Evolutionary conservation across 2,888 invertebrate species (phyloP).

Genomic region (Hydriomena furcata): DNA sequence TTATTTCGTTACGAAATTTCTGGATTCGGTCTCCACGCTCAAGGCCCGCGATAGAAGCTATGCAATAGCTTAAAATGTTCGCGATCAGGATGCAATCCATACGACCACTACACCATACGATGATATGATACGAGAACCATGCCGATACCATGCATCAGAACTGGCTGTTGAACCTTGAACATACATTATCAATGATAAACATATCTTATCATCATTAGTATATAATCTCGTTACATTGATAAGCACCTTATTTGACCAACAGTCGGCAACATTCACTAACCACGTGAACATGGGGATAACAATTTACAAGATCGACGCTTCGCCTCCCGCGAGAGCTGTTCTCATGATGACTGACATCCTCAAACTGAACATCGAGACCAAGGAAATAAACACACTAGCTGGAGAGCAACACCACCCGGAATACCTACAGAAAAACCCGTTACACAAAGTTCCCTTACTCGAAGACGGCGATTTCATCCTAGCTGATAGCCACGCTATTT

Average conservation of each 20-base stretch:
- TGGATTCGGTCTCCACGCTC: too few species aligned
- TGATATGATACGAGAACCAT: too few species aligned
- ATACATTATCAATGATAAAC: too few species aligned
- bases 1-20: too few species aligned
- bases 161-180: too few species aligned
- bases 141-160: too few species aligned
- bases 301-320: constrained; percentile 44
- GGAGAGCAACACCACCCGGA: constrained; percentile 45
- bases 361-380: constrained; percentile 40
- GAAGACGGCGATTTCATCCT: constrained; percentile 54
- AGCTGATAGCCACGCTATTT: constrained; percentile 54
- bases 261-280: not conserved
- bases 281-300: constrained; percentile 42
- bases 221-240: too few species aligned
- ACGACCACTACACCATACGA: too few species aligned
- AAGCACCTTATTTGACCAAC: too few species aligned
- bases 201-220: not conserved
- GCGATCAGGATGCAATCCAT: too few species aligned
- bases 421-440: constrained; percentile 50
- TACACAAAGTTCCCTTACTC: constrained; percentile 49
- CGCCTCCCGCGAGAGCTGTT: constrained; percentile 48
- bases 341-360: constrained; percentile 47
- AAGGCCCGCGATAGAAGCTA: too few species aligned
- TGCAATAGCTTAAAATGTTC: too few species aligned
- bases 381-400: constrained; percentile 36